Evolutionary conservation across 2,113 vertebrate genomes (phyloP).

Genomic region (Myxocyprinus asiaticus): DNA sequence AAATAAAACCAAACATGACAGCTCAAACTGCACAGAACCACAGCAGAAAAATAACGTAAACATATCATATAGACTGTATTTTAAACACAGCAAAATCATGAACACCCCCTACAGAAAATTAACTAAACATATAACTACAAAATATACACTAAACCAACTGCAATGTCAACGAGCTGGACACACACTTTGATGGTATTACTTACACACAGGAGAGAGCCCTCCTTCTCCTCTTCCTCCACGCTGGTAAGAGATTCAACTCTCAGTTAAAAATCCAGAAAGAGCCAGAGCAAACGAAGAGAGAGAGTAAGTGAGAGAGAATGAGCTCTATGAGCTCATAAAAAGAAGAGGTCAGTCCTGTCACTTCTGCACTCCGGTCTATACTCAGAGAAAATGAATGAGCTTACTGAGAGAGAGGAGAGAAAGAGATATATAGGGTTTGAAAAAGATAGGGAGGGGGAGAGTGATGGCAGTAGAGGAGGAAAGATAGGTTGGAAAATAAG

Average conservation of each 20-base stretch:
- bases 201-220: conserved; percentile 56
- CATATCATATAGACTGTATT: background rate
- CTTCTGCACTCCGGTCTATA: conserved; percentile 6
- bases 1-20: background rate
- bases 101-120: too few species aligned
- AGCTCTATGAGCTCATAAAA: conserved; percentile 14
- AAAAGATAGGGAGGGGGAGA: background rate
- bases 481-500: background rate
- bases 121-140: too few species aligned
- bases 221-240: conserved; percentile 39
- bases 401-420: background rate
- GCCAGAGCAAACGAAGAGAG: background rate
- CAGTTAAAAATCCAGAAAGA: conserved; percentile 9
- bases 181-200: conserved; percentile 50
- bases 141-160: background rate
- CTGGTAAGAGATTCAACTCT: conserved; percentile 30
- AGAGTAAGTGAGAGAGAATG: conserved; percentile 8
- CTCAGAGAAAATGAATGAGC: conserved; percentile 12
- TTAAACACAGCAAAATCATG: background rate
- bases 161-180: background rate
- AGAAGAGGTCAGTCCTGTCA: conserved; percentile 22
- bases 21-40: background rate
- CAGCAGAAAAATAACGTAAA: background rate
- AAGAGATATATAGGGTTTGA: background rate
- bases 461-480: conserved; percentile 44